Percentiles rank a stretch among this genome's conserved stretches.
These are phyloP conservation scores for Chiloscyllium punctatum DNA, from an alignment of 2,797 vertebrate species.

Conservation along the genomic window DNA sequence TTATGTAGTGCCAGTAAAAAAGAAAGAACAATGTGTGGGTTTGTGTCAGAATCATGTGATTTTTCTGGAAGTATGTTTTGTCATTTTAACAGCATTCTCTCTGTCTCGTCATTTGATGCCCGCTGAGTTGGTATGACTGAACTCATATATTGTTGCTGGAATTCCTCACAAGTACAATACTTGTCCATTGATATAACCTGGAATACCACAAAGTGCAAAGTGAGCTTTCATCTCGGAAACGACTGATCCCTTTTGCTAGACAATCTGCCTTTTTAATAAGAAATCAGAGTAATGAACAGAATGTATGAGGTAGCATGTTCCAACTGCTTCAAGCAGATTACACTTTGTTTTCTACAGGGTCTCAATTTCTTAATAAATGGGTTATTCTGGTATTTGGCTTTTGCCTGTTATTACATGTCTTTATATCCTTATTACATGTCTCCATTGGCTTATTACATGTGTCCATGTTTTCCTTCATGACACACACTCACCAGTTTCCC, in stretches of 20 bases:
- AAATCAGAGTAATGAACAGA: not conserved
- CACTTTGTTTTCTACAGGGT: not conserved
- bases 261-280: not conserved
- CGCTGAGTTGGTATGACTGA: not conserved
- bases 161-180: not conserved
- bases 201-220: not conserved
- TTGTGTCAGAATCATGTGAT: not conserved
- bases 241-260: not conserved
- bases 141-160: not conserved
- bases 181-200: not conserved
- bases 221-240: not conserved
- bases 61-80: not conserved
- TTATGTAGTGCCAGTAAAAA: not conserved
- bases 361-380: not conserved
- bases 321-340: not conserved
- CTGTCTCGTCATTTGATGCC: not conserved
- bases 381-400: not conserved
- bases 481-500: not conserved
- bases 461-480: not conserved
- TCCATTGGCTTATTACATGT: not conserved
- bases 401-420: too few species aligned
- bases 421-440: too few species aligned
- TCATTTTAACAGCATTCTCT: not conserved
- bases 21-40: not conserved
- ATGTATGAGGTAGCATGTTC: not conserved